phyloP scores from a whole-genome alignment of 2,888 invertebrate species.

The Cepaea hortensis region DNA sequence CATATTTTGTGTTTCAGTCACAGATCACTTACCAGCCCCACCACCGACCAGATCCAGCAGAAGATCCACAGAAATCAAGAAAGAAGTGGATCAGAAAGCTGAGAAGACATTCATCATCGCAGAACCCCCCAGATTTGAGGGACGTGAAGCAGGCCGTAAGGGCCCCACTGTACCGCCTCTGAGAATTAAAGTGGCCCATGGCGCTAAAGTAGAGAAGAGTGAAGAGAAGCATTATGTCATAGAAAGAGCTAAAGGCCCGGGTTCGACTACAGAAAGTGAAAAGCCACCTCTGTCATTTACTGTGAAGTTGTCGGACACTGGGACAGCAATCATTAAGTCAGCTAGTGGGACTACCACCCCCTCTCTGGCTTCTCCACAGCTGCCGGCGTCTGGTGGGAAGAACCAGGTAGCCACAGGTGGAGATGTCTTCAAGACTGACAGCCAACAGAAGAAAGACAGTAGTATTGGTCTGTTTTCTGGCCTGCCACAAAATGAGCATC shows the following conservation, averaged over 20 bases:
- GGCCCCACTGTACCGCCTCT: constrained; percentile 47
- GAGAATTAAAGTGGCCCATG: constrained; percentile 46
- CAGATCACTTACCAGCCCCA: constrained; percentile 36
- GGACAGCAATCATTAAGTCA: constrained; percentile 44
- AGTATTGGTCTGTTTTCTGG: constrained; percentile 43
- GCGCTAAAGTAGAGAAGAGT: constrained; percentile 43
- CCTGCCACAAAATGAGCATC: constrained; percentile 39
- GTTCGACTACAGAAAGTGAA: constrained; percentile 21
- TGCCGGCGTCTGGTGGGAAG: not conserved
- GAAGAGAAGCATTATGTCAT: constrained; percentile 50
- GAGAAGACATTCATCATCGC: constrained; percentile 38
- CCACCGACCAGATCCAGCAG: constrained; percentile 35
- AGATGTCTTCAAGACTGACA: constrained; percentile 10
- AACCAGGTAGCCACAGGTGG: not conserved
- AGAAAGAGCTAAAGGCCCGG: constrained; percentile 16
- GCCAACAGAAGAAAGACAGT: constrained; percentile 2
- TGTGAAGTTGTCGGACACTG: constrained; percentile 43
- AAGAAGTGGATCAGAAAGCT: constrained; percentile 35
- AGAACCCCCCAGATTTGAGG: constrained; percentile 38
- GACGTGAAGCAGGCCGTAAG: constrained; percentile 21
- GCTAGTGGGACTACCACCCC: not conserved
- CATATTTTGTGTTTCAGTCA: not conserved
- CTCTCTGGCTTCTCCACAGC: not conserved
- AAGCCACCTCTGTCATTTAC: constrained; percentile 40
- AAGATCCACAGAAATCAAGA: constrained; percentile 41